Percentiles rank a stretch among this genome's conserved stretches.
Evolutionary conservation across 2,888 invertebrate genomes (phyloP).

Genomic region (Uropetala carovei): DNA sequence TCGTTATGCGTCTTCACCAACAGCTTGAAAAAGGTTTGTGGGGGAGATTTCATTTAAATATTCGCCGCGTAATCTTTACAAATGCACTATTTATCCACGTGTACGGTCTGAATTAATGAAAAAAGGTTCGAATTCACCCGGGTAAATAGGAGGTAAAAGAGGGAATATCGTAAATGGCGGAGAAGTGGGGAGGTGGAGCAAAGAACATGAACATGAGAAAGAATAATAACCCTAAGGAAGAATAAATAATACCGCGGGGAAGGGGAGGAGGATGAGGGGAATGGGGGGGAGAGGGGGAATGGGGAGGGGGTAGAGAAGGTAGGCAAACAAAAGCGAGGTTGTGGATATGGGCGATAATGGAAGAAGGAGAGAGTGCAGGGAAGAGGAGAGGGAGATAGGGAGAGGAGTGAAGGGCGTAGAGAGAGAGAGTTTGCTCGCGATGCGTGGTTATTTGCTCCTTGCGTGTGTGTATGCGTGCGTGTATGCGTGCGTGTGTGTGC

Average conservation of each 20-base stretch:
- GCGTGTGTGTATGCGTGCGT: conserved; percentile 27
- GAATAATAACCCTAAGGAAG: neutral
- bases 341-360: conserved; percentile 5
- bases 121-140: neutral
- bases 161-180: neutral
- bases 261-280: neutral
- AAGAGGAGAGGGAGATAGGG: neutral
- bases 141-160: neutral
- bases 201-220: neutral
- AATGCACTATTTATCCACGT: too few species aligned
- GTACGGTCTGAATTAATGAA: too few species aligned
- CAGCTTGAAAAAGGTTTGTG: too few species aligned
- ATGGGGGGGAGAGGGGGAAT: neutral
- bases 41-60: too few species aligned
- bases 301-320: neutral
- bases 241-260: neutral
- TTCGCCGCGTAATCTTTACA: too few species aligned
- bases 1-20: too few species aligned
- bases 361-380: conserved; percentile 24
- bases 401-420: neutral
- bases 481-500: conserved; percentile 29
- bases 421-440: conserved; percentile 35
- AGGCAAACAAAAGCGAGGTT: neutral
- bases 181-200: neutral
- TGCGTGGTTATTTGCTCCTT: conserved; percentile 39